Evolutionary conservation across 2,888 invertebrate species (phyloP), one percentile per base, ranked within the genome.

Genomic region (Antheraea assamensis): DNA sequence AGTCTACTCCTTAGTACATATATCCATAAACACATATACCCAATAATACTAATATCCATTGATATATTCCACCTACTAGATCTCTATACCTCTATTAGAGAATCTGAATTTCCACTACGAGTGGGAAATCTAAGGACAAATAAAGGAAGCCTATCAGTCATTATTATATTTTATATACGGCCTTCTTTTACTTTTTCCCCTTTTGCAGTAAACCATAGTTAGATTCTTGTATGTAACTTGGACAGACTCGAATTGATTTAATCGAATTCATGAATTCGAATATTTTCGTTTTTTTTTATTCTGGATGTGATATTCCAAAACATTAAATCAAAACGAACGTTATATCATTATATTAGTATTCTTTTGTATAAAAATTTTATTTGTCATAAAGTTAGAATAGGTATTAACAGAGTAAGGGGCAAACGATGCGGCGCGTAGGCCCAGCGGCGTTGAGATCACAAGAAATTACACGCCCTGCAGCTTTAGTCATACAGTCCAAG

Each of bases 401-500:
- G 80, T 84, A 83, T 87, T 87, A 89, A 84, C 84, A 84, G 87
- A 82, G 85, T 82, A 83, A 82, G 84, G 81, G 81, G 82, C 84
- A 83, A 83, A 80, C 81, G 79, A 77, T 81, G 78, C 79, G 79
- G 75, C 74, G 78, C 74, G 76, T 79, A 79, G 77, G 79, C 82
- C 82, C 83, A 82, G 80, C 81, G 82, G 83, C 84, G 82, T 81
- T 79, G 81, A 87, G 87, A 90, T 89, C 89, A 88, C 85, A 87
- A 89, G 88, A 87, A 89, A 90, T 90, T 90, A 88, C 85, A 86
- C 84, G 87, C 85, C 82, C 81, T 79, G 83, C 81, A 85, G 87
- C 84, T 82, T 83, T 80, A 74, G 76, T 75, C 74, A 73, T 72
- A 70, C 76, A 83, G 82, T 76, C 13, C 80, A 85, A 87, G 83